These are phyloP conservation scores for Psilanteris sp. DNA, from an alignment of 1,140 invertebrate genomes.

Conservation along the genomic window DNA sequence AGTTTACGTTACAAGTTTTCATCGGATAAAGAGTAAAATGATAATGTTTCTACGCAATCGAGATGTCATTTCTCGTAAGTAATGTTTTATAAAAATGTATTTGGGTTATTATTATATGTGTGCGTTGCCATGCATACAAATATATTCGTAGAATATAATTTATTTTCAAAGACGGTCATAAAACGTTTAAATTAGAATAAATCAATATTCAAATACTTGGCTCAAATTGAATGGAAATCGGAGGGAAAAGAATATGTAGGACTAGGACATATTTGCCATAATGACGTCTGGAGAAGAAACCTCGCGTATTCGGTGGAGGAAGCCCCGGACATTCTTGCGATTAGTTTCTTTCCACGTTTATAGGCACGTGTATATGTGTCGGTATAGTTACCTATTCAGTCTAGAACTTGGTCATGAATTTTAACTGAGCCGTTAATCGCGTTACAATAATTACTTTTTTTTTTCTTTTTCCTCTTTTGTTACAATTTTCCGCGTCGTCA, in stretches of 20 bases:
- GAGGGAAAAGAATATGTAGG: slow-evolving; percentile 27
- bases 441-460: slow-evolving; percentile 28
- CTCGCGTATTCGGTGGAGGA: slow-evolving; percentile 48
- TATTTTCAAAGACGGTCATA: no score
- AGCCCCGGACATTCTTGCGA: slow-evolving; percentile 54
- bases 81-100: no score
- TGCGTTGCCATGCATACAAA: no score
- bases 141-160: no score
- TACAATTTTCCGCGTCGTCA: slow-evolving; percentile 7
- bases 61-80: no score
- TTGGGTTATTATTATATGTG: no score
- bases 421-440: slow-evolving; percentile 43
- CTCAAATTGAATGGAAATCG: no score
- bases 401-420: slow-evolving; percentile 49
- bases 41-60: no score
- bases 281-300: slow-evolving; percentile 61
- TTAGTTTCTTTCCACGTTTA: slow-evolving; percentile 62
- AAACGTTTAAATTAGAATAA: no score
- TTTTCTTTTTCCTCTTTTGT: background rate
- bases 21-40: no score
- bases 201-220: no score
- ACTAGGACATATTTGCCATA: slow-evolving; percentile 50
- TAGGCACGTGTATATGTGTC: slow-evolving; percentile 8
- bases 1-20: no score
- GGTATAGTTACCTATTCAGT: background rate